phyloP scores from a whole-genome alignment of 2,888 invertebrate genomes.

The Glaucopsyche alexis region DNA sequence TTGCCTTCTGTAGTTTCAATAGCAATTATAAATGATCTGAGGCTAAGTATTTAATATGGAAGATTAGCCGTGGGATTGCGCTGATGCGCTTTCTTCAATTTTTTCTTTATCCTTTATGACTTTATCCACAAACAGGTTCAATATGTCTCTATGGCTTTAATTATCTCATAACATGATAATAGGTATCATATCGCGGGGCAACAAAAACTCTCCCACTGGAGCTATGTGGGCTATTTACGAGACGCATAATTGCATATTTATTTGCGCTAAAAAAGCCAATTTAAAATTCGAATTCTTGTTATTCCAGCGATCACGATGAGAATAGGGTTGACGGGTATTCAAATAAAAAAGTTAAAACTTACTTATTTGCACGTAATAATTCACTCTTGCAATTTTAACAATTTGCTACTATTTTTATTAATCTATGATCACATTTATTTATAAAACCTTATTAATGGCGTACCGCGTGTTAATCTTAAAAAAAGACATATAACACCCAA shows the following conservation, averaged over 20 bases:
- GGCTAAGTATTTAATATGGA: not conserved
- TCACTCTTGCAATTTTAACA: not conserved
- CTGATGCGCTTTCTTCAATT: conserved; percentile 3
- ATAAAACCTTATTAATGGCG: too few species aligned
- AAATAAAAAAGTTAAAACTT: not conserved
- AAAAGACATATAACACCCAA: too few species aligned
- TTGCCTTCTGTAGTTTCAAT: too few species aligned
- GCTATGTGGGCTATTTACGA: conserved; percentile 27
- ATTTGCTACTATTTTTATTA: not conserved
- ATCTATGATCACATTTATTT: not conserved
- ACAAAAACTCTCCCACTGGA: conserved; percentile 21
- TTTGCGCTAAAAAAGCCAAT: conserved; percentile 38
- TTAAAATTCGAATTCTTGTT: conserved; percentile 51
- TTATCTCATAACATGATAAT: conserved; percentile 29
- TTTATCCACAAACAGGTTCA: conserved; percentile 25
- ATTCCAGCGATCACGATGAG: conserved; percentile 46
- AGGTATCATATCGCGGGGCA: conserved; percentile 23
- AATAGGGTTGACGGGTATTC: conserved; percentile 16
- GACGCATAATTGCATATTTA: conserved; percentile 31
- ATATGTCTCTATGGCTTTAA: conserved; percentile 28
- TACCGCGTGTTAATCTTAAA: too few species aligned
- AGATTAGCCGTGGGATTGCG: conserved; percentile 2
- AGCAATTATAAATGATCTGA: conserved; percentile 3
- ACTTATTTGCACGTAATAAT: not conserved
- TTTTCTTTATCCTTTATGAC: conserved; percentile 2